Conservation (phyloP, 1,140 invertebrate genomes). For the Drosophila ogumai region DNA sequence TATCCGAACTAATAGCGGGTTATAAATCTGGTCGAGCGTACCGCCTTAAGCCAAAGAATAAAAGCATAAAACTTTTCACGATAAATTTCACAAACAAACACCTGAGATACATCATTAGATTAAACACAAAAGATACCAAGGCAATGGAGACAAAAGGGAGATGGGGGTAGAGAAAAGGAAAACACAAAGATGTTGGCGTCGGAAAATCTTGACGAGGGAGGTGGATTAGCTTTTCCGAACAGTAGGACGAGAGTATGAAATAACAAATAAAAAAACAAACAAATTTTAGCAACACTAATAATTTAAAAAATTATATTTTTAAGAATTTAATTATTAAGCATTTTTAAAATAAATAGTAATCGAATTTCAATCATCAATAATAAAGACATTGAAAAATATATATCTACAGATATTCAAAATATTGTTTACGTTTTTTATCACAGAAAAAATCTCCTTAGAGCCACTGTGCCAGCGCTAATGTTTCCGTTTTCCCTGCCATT, state of each 20-base stretch:
- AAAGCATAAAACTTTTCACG: conserved; percentile 79
- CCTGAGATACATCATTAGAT: conserved; percentile 84
- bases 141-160: conserved; percentile 50
- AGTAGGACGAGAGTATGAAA: not conserved
- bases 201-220: conserved; percentile 5
- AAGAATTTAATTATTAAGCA: too few relatives aligned
- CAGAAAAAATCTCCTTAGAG: not conserved
- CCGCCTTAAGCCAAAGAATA: conserved; percentile 76
- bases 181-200: conserved; percentile 23
- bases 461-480: conserved; percentile 27
- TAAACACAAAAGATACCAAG: conserved; percentile 75
- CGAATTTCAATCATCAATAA: too few relatives aligned
- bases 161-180: not conserved
- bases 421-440: too few relatives aligned
- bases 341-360: too few relatives aligned
- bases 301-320: too few relatives aligned
- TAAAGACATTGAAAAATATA: too few relatives aligned
- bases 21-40: conserved; percentile 66
- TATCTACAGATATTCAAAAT: too few relatives aligned
- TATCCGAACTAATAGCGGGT: conserved; percentile 78
- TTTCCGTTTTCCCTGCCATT: conserved; percentile 16
- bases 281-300: too few relatives aligned
- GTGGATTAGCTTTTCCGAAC: conserved; percentile 21
- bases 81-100: conserved; percentile 84
- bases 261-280: not conserved